These are phyloP conservation scores for Orientallactaga sibirica DNA, from an alignment of 2,797 vertebrate genomes.

Conservation along the genomic window DNA sequence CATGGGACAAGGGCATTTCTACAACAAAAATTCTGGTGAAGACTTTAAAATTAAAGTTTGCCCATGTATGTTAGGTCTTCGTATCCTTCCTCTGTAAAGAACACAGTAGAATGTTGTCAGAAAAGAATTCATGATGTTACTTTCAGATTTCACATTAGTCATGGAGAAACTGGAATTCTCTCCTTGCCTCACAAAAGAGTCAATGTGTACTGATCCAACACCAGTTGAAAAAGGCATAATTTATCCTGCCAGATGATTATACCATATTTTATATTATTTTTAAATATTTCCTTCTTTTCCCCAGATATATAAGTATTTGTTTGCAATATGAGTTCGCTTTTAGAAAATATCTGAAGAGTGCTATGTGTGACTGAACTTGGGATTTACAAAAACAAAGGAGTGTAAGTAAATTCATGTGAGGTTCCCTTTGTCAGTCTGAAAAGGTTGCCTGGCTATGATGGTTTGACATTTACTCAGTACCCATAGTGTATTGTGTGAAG, in stretches of 20 bases:
- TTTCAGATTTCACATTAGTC: conserved; percentile 26
- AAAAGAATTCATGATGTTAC: not conserved
- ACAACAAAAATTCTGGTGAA: conserved; percentile 69
- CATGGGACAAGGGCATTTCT: conserved; percentile 74
- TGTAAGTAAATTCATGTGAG: conserved; percentile 79
- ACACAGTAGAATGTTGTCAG: not conserved
- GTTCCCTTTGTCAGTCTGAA: conserved; percentile 77
- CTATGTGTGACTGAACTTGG: conserved; percentile 72
- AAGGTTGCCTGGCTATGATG: conserved; percentile 68
- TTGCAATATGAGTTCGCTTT: conserved; percentile 68
- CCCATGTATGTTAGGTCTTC: conserved; percentile 72
- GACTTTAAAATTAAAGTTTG: conserved; percentile 78
- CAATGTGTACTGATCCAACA: not conserved
- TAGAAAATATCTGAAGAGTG: conserved; percentile 70
- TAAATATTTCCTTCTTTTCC: not conserved
- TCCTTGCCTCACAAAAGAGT: not conserved
- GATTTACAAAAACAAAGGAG: conserved; percentile 76
- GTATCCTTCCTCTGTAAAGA: conserved; percentile 71
- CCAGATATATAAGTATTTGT: not conserved
- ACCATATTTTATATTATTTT: conserved; percentile 13
- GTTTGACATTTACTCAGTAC: conserved; percentile 81
- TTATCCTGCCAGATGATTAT: conserved; percentile 4
- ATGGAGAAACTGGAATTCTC: not conserved
- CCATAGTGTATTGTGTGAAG: conserved; percentile 21
- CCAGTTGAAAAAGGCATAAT: not conserved